These are phyloP conservation scores for Myotis vivesi DNA, from an alignment of 2,797 vertebrate genomes.

Conservation along the genomic window DNA sequence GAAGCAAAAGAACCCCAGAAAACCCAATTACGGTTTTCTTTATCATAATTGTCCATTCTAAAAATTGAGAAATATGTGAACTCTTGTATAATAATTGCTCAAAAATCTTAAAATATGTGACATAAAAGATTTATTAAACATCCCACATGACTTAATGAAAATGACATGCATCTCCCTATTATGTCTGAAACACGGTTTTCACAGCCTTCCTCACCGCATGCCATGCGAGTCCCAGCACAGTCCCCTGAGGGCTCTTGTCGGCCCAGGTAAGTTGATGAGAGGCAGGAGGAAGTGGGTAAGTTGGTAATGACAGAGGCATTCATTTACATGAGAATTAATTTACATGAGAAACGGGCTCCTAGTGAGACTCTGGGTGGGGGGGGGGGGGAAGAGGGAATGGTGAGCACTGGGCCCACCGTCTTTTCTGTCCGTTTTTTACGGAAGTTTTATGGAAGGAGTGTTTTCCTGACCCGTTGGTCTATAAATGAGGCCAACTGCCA, in stretches of 20 bases:
- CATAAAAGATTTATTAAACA: neutral
- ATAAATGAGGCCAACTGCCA: neutral
- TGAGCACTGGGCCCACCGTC: neutral
- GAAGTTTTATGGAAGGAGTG: neutral
- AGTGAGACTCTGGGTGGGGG: neutral
- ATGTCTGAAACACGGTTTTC: neutral
- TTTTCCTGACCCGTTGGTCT: neutral
- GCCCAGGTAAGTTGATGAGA: neutral
- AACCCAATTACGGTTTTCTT: neutral
- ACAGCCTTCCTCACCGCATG: neutral
- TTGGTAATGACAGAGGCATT: neutral
- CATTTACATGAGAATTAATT: neutral
- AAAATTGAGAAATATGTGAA: neutral
- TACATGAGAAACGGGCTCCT: neutral
- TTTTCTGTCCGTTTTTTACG: neutral
- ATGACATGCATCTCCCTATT: neutral
- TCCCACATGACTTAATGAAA: neutral
- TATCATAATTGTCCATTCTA: neutral
- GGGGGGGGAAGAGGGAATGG: no score
- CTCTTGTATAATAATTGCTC: neutral
- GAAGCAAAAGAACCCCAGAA: neutral
- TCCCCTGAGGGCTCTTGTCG: neutral
- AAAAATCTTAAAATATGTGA: neutral
- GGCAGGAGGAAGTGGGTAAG: neutral
- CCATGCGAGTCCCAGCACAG: neutral